Conservation (phyloP, 2,113 vertebrate species). For the Aleadryas rufinucha region DNA sequence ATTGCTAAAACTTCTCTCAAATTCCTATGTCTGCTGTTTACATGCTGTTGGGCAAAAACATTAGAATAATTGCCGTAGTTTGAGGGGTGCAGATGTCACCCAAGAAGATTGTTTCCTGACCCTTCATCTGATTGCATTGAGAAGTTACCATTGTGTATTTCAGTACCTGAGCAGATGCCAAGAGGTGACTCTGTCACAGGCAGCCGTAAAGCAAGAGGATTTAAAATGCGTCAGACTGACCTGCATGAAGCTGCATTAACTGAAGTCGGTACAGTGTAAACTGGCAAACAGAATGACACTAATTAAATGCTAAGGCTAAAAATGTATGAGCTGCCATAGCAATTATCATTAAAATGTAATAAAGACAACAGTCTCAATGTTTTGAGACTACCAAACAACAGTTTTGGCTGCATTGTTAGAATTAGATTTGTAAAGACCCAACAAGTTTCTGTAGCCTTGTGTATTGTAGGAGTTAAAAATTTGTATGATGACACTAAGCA, state of each 20-base stretch:
- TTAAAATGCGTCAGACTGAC: background rate
- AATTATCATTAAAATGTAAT: background rate
- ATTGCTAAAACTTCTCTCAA: background rate
- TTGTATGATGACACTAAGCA: background rate
- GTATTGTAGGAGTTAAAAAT: background rate
- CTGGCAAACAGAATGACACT: background rate
- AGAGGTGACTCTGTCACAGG: background rate
- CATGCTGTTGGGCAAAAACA: background rate
- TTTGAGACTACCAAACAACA: background rate
- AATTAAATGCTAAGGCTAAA: conserved; percentile 2
- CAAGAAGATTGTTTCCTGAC: background rate
- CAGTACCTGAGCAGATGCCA: background rate
- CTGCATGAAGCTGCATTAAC: background rate
- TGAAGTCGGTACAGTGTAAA: background rate
- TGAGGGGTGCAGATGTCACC: background rate
- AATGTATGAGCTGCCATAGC: background rate
- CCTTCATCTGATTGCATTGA: background rate
- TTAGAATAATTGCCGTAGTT: background rate
- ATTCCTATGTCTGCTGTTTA: background rate
- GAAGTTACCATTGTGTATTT: background rate
- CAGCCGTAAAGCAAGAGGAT: background rate
- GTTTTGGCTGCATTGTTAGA: background rate
- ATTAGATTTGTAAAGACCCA: background rate
- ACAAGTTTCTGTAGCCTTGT: background rate
- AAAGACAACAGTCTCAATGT: background rate